Conservation (phyloP, 2,797 vertebrate species). For the Acrossocheilus wenchowensis region DNA sequence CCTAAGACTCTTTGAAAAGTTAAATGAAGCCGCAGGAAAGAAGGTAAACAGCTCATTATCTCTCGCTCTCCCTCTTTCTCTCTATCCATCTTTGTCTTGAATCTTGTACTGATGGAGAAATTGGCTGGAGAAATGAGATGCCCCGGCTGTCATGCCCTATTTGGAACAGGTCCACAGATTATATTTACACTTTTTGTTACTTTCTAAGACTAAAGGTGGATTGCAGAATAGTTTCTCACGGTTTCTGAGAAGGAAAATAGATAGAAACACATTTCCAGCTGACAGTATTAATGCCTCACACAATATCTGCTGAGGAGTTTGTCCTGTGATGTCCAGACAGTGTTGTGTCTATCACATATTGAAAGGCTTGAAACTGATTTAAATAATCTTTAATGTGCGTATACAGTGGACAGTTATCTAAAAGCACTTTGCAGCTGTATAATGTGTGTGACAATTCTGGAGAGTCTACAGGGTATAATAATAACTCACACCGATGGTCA, state of each 20-base stretch:
- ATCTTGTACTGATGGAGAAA: slow-evolving; percentile 20
- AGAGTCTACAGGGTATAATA: background rate
- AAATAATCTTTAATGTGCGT: background rate
- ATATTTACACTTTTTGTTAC: slow-evolving; percentile 28
- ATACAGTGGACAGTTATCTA: background rate
- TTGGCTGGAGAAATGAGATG: slow-evolving; percentile 5
- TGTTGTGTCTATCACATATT: background rate
- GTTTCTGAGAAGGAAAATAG: slow-evolving; percentile 2
- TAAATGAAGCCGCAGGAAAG: background rate
- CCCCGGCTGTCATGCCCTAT: slow-evolving; percentile 12
- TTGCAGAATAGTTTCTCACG: slow-evolving; percentile 17
- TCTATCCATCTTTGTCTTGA: slow-evolving; percentile 18
- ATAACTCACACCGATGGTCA: slow-evolving; percentile 1
- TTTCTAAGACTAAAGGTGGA: slow-evolving; percentile 17
- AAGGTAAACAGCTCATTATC: slow-evolving; percentile 1
- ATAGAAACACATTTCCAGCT: background rate
- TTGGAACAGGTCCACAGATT: slow-evolving; percentile 37
- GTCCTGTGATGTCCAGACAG: background rate
- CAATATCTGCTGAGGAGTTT: background rate
- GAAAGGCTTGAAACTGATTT: slow-evolving; percentile 1
- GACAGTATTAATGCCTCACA: slow-evolving; percentile 1
- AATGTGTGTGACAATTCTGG: background rate
- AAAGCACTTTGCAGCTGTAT: slow-evolving; percentile 1
- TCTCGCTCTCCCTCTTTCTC: background rate
- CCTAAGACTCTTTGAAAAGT: slow-evolving; percentile 1